phyloP scores from a whole-genome alignment of 2,113 vertebrate species.

The Salvelinus namaycush region DNA sequence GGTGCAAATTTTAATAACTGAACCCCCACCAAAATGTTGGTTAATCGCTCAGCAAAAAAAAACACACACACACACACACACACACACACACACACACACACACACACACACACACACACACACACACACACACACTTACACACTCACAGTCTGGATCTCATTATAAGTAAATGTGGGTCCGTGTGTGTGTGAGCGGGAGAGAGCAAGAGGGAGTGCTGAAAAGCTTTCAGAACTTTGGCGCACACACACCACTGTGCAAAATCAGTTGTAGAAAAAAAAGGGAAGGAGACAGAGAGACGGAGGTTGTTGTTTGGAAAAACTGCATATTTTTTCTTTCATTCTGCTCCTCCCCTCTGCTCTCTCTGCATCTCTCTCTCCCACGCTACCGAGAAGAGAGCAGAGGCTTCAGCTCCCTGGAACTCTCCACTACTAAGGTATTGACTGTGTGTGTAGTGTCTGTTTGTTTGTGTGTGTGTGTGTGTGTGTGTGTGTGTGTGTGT shows the following conservation, averaged over 20 bases:
- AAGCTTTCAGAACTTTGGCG: background rate
- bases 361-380: conserved; percentile 67
- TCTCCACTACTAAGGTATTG: conserved; percentile 51
- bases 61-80: too few species aligned
- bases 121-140: background rate
- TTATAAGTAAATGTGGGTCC: conserved; percentile 50
- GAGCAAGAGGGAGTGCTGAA: background rate
- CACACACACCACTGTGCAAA: background rate
- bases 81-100: too few species aligned
- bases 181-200: conserved; percentile 11
- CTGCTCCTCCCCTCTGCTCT: conserved; percentile 36
- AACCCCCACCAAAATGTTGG: too few species aligned
- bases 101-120: too few species aligned
- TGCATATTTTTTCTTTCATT: too few species aligned
- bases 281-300: conserved; percentile 30
- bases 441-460: too few species aligned
- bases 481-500: conserved; percentile 5
- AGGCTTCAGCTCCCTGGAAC: conserved; percentile 57
- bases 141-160: conserved; percentile 51
- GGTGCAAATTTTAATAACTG: too few species aligned
- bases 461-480: conserved; percentile 9
- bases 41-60: too few species aligned
- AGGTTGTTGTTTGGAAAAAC: conserved; percentile 44
- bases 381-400: conserved; percentile 50
- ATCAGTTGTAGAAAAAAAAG: conserved; percentile 2